phyloP scores from a whole-genome alignment of 2,888 invertebrate species.

The Eupithecia abbreviata region DNA sequence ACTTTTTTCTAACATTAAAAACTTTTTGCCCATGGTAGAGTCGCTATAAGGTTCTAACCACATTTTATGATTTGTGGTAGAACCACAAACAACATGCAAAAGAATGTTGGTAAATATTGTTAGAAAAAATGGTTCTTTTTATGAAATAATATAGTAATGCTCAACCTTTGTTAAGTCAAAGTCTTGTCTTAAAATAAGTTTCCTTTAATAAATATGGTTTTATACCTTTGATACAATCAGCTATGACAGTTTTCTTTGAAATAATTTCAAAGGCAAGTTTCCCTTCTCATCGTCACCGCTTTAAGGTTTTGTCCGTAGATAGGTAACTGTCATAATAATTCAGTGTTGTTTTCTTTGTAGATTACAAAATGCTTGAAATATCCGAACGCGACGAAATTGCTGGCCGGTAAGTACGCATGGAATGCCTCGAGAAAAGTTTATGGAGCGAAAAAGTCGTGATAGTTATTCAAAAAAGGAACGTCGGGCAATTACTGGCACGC shows the following conservation, averaged over 20 bases:
- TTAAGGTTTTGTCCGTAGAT: not conserved
- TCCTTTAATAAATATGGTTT: not conserved
- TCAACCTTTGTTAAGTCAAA: not conserved
- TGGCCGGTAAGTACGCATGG: conserved; percentile 71
- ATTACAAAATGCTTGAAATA: conserved; percentile 71
- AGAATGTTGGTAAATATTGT: too few species aligned
- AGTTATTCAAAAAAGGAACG: conserved; percentile 82
- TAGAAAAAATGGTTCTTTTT: not conserved
- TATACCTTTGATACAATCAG: not conserved
- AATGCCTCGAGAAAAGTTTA: conserved; percentile 73
- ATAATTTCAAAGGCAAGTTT: not conserved
- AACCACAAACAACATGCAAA: too few species aligned
- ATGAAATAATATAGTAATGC: not conserved
- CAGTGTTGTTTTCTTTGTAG: conserved; percentile 11
- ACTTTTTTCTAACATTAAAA: not conserved
- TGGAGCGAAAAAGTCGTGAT: conserved; percentile 83
- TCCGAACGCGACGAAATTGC: conserved; percentile 71
- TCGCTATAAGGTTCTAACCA: not conserved
- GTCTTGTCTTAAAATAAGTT: not conserved
- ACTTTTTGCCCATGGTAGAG: not conserved
- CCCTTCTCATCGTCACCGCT: not conserved
- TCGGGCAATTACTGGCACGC: conserved; percentile 82
- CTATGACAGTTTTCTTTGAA: conserved; percentile 8
- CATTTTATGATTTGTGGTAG: too few species aligned
- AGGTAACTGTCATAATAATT: not conserved